Percentiles rank a stretch among this genome's conserved stretches.
Conservation (phyloP, 1,140 invertebrate genomes). For the Xylocopa sonorina region DNA sequence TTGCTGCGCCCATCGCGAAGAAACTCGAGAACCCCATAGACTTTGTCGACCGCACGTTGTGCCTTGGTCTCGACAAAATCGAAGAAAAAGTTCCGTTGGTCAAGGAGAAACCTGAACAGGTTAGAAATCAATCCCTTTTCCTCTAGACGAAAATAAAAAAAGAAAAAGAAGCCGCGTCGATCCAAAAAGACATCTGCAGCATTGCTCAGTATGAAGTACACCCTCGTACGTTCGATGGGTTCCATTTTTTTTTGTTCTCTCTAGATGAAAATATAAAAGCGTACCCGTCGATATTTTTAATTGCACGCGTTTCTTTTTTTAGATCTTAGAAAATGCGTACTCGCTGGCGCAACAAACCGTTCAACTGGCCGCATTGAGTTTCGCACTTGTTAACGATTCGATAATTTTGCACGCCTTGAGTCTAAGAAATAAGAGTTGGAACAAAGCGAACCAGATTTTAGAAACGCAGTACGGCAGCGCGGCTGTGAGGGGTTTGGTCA, state of each 20-base stretch:
- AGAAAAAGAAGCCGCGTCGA: not conserved
- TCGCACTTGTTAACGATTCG: slow-evolving; percentile 71
- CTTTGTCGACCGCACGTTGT: slow-evolving; percentile 86
- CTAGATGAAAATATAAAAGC: no score
- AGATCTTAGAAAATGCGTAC: slow-evolving; percentile 76
- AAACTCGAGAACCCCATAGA: slow-evolving; percentile 84
- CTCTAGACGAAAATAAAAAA: no score
- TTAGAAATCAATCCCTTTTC: slow-evolving; percentile 72
- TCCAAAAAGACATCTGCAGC: not conserved
- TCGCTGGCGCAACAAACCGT: slow-evolving; percentile 81
- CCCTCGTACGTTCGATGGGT: no score
- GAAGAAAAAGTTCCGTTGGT: slow-evolving; percentile 87
- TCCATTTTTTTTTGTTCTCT: not conserved
- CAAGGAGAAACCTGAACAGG: slow-evolving; percentile 86
- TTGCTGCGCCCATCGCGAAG: slow-evolving; percentile 82
- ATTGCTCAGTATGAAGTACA: no score
- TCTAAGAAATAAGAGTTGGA: slow-evolving; percentile 86
- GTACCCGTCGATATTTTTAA: not conserved
- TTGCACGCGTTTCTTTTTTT: not conserved
- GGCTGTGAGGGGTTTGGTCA: slow-evolving; percentile 85
- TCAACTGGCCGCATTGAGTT: slow-evolving; percentile 77
- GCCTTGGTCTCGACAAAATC: slow-evolving; percentile 85
- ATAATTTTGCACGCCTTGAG: slow-evolving; percentile 83
- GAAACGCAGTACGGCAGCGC: slow-evolving; percentile 85
- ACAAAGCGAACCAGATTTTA: slow-evolving; percentile 87